A percentile compares a stretch with the other conserved stretches of the same genome.
Conservation (phyloP, 2,888 invertebrate species). For the Diloba caeruleocephala region DNA sequence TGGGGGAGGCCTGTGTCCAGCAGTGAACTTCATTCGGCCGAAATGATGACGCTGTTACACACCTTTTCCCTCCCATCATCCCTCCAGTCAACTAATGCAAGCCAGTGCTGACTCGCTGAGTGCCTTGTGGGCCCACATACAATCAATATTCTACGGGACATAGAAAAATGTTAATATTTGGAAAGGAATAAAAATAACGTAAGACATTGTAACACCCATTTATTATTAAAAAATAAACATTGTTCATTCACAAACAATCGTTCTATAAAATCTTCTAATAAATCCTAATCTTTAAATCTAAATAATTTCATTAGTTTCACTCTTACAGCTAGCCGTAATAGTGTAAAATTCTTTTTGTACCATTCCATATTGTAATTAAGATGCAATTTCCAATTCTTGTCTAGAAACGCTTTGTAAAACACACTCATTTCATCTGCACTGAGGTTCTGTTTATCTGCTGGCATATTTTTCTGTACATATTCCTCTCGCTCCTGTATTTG, state of each 20-base stretch:
- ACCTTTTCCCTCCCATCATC: too few species aligned
- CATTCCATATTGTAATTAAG: conserved; percentile 94
- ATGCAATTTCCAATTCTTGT: conserved; percentile 94
- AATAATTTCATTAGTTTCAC: conserved; percentile 85
- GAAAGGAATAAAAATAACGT: too few species aligned
- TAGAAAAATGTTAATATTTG: too few species aligned
- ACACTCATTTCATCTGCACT: conserved; percentile 96
- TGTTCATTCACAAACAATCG: conserved; percentile 32
- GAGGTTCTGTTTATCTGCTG: conserved; percentile 86
- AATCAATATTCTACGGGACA: too few species aligned
- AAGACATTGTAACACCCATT: conserved; percentile 2
- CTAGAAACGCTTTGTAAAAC: conserved; percentile 95
- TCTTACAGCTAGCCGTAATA: conserved; percentile 90
- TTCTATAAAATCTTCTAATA: conserved; percentile 17
- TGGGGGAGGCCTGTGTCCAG: too few species aligned
- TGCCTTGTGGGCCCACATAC: too few species aligned
- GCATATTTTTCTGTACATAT: conserved; percentile 85
- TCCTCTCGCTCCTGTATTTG: conserved; percentile 88
- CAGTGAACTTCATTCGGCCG: too few species aligned
- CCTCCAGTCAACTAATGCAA: too few species aligned
- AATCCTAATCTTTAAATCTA: conserved; percentile 67
- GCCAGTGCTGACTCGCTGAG: too few species aligned
- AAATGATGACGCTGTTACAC: too few species aligned
- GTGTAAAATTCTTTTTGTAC: conserved; percentile 93
- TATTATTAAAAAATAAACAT: conserved; percentile 44